Evolutionary conservation across 2,797 vertebrate genomes (phyloP).

Genomic region (Notolepis coatsorum): DNA sequence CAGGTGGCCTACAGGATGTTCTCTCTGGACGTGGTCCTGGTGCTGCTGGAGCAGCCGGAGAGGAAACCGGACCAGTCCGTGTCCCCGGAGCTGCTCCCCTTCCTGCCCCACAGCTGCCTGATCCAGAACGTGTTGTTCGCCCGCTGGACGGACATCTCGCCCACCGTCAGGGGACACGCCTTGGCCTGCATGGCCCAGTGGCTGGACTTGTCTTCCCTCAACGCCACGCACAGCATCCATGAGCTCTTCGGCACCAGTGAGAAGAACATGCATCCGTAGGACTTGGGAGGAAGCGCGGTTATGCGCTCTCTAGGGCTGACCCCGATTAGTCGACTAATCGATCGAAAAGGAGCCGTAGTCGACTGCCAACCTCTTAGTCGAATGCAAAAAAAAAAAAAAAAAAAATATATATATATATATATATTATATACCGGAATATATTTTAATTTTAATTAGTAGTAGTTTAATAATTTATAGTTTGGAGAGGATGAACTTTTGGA

Average conservation of each 20-base stretch:
- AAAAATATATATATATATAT: not conserved
- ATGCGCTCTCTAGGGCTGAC: too few species aligned
- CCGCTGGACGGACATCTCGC: conserved; percentile 85
- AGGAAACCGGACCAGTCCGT: conserved; percentile 66
- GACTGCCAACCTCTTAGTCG: too few species aligned
- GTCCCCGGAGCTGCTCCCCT: conserved; percentile 71
- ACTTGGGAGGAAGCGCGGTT: too few species aligned
- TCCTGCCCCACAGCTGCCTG: conserved; percentile 88
- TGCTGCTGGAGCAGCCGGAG: conserved; percentile 87
- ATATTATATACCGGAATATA: too few species aligned
- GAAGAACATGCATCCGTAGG: conserved; percentile 48
- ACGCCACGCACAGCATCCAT: conserved; percentile 78
- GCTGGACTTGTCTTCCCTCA: conserved; percentile 82
- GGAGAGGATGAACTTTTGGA: too few species aligned
- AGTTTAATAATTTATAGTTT: too few species aligned
- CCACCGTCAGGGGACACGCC: conserved; percentile 89
- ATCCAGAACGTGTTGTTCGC: conserved; percentile 89
- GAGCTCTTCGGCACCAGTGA: conserved; percentile 86
- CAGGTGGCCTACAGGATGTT: conserved; percentile 90
- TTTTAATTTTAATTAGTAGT: too few species aligned
- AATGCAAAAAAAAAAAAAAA: not conserved
- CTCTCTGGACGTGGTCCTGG: conserved; percentile 90
- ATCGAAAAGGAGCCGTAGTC: too few species aligned
- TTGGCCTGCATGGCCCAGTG: conserved; percentile 89
- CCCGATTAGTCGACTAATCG: too few species aligned